Evolutionary conservation across 2,797 vertebrate genomes (phyloP), one percentile per base, ranked within the genome.

Genomic region (Galago senegalensis): DNA sequence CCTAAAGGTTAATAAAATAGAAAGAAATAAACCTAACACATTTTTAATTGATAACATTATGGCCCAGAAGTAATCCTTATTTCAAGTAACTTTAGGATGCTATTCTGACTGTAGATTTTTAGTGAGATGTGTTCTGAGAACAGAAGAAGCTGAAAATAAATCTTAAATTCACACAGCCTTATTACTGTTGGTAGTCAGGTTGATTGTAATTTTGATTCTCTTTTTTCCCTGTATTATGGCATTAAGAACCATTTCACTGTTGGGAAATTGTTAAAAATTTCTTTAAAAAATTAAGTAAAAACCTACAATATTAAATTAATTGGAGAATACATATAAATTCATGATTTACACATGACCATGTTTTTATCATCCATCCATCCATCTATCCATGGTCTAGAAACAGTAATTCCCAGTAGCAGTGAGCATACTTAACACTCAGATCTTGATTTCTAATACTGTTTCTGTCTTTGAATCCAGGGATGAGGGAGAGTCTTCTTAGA

Each of bases 271-370:
- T 73, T 73, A 73, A 40, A 43, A 43, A 16, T 43, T 16, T 40
- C 94, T 58, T 67, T 67, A 67, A 20, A 25, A 81, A 80, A 75
- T 76, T 46, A 80, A 80, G 18, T 91, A 75, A 84, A 69, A 88
- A 0, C 12, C 25, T 85, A 6, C 34, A 16, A 37, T 46, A 3
- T 56, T 84, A 67, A 75, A 69, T 76, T 75, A 81, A 29, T 85
- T 63, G 40, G 25, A 87, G 88, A 79, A 65, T 58, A 8, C 17
- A 43, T n/a, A 43, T 31, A 37, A 79, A 43, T 14, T 82, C 27
- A 67, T 9, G 40, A 14, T 43, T 95, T 83, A 73, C 13, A 18
- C 27, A 21, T 72, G 46, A 58, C 23, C 40, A 21, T 76, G 13
- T 69, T 63, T 75, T 61, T n/a, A 16, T 56, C 70, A 11, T 90